Evolutionary conservation across 2,797 vertebrate genomes (phyloP).

Genomic region (Chloroceryle amazona): DNA sequence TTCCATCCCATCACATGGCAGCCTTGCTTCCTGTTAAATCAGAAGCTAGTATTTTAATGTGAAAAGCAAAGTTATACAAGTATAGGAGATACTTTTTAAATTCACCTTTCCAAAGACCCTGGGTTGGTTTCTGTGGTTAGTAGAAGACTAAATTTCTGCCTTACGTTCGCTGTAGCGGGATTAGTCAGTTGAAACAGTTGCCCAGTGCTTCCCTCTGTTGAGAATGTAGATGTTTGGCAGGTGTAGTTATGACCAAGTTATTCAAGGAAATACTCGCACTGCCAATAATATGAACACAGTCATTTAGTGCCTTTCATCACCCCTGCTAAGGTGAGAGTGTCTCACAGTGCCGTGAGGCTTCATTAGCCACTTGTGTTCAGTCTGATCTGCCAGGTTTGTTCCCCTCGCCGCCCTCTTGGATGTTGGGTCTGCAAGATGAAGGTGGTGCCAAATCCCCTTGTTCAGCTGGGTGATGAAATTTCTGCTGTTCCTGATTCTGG

Average conservation of each 20-base stretch:
- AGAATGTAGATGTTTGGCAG: not conserved
- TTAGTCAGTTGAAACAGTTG: not conserved
- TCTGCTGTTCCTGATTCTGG: not conserved
- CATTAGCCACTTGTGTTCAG: not conserved
- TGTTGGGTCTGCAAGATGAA: not conserved
- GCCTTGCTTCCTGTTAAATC: not conserved
- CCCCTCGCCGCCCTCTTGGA: not conserved
- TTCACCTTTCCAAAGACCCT: not conserved
- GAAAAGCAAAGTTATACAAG: not conserved
- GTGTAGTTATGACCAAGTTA: not conserved
- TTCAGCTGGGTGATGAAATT: not conserved
- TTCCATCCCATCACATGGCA: not conserved
- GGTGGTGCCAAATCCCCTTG: not conserved
- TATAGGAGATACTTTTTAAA: not conserved
- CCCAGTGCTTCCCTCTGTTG: not conserved
- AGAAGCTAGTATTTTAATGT: not conserved
- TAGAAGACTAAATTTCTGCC: not conserved
- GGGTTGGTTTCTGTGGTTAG: not conserved
- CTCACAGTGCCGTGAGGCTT: fast-evolving
- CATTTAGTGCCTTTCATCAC: not conserved
- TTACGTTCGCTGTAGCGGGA: not conserved
- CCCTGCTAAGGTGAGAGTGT: not conserved
- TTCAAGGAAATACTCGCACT: not conserved
- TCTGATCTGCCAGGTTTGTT: not conserved
- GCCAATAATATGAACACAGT: not conserved